Evolutionary conservation across 2,888 invertebrate genomes (phyloP).

Genomic region (Meloe dianella): DNA sequence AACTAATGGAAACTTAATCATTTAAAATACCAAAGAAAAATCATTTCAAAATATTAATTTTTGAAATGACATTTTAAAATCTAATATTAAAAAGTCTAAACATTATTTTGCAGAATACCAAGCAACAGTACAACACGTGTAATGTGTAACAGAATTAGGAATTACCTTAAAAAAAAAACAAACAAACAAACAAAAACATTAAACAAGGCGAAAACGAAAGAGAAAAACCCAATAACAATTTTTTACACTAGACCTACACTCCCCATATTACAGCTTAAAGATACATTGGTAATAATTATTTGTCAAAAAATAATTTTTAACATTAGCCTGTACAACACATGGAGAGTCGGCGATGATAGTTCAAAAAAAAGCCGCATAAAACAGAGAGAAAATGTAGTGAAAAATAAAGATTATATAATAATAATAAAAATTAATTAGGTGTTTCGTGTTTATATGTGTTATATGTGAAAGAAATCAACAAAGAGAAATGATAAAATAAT

Average conservation of each 20-base stretch:
- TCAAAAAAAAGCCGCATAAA: slow-evolving; percentile 38
- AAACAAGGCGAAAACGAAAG: slow-evolving; percentile 13
- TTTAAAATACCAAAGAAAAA: slow-evolving; percentile 4
- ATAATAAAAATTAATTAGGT: slow-evolving; percentile 10
- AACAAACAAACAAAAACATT: too few relatives aligned
- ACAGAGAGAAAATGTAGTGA: slow-evolving; percentile 37
- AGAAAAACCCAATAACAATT: slow-evolving; percentile 56
- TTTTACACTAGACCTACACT: slow-evolving; percentile 57
- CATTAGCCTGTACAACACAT: slow-evolving; percentile 57
- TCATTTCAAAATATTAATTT: background rate
- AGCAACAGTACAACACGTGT: slow-evolving; percentile 50
- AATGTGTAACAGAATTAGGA: slow-evolving; percentile 31
- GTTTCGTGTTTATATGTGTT: slow-evolving; percentile 3
- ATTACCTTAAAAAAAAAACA: background rate
- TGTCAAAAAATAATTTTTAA: slow-evolving; percentile 59
- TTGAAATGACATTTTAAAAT: background rate
- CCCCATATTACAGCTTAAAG: slow-evolving; percentile 58
- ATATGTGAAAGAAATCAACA: background rate
- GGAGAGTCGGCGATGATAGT: slow-evolving; percentile 44
- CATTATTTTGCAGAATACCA: slow-evolving; percentile 25
- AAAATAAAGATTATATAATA: slow-evolving; percentile 33
- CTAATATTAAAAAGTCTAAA: slow-evolving; percentile 6
- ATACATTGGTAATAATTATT: slow-evolving; percentile 57
- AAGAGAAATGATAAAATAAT: background rate
- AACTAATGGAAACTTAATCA: slow-evolving; percentile 12